These are phyloP conservation scores for Pungitius pungitius DNA, from an alignment of 2,113 vertebrate species.

Conservation along the genomic window DNA sequence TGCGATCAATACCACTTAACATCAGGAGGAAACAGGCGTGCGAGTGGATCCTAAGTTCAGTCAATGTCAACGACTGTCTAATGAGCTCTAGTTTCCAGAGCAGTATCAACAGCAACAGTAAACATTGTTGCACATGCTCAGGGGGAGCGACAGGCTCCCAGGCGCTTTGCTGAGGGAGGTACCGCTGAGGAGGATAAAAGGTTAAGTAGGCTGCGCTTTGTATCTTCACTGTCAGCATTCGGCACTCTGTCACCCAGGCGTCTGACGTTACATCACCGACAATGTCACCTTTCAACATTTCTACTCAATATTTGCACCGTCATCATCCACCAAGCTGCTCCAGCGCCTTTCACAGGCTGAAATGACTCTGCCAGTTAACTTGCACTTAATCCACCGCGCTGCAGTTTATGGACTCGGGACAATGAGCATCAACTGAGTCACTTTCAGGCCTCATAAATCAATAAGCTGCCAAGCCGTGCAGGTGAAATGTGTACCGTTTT, in stretches of 20 bases:
- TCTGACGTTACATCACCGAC: conserved; percentile 53
- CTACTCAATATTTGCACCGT: conserved; percentile 59
- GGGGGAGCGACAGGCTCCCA: conserved; percentile 35
- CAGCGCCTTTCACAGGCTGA: conserved; percentile 52
- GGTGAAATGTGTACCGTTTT: conserved; percentile 55
- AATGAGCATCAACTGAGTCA: conserved; percentile 63
- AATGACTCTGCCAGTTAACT: conserved; percentile 66
- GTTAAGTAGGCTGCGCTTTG: conserved; percentile 4
- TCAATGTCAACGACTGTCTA: conserved; percentile 58
- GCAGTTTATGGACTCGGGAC: conserved; percentile 67
- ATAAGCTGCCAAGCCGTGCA: conserved; percentile 55
- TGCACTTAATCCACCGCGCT: conserved; percentile 64
- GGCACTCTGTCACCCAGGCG: conserved; percentile 39
- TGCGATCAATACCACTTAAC: conserved; percentile 73
- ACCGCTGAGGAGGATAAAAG: conserved; percentile 33
- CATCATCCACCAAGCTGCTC: conserved; percentile 63
- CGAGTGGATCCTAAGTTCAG: conserved; percentile 45
- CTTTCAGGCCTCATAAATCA: conserved; percentile 68
- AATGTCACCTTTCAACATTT: conserved; percentile 68
- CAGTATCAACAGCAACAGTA: conserved; percentile 27
- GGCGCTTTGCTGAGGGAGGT: conserved; percentile 12
- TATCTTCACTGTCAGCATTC: conserved; percentile 48
- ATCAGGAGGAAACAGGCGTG: conserved; percentile 35
- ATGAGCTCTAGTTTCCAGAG: conserved; percentile 50
- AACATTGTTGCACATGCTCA: conserved; percentile 37